Evolutionary conservation across 2,888 invertebrate genomes (phyloP), one percentile per base, ranked within the genome.

Genomic region (Ectobius pallidus): DNA sequence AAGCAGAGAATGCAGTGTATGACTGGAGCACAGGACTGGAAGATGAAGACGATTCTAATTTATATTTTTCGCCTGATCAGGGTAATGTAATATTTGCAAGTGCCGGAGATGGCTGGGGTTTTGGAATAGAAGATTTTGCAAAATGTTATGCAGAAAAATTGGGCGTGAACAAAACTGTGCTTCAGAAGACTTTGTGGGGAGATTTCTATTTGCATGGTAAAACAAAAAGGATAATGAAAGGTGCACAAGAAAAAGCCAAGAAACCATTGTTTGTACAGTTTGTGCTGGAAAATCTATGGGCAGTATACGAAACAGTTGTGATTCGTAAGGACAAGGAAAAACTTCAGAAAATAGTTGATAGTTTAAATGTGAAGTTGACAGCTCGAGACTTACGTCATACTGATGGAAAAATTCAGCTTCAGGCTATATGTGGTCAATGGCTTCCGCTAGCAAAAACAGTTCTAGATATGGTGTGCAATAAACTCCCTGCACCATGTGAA

Each of bases 51-150:
- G 95, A 96, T 81, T 94, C 96, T 0, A 86, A 89, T 71, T 84
- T 96, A n/a, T 97, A 95, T 82, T 99, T 99, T 82, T 91, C 93
- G 0, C 99, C 99, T 0, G 93, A 93, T 77, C 89, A 89, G 78
- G 97, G 97, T 18, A 99, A 99, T 87, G 98, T 99, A 0, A 88
- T 99, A 4, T 99, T 99, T 85, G 93, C 95, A 1, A 96, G 97
- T 81, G 98, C 99, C 18, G 87, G 93, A 11, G 97, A 99, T 84
- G 97, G 98, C 7, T 99, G 99, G 97, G 94, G 91, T 9, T 92
- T 94, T 78, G 82, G 92, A 14, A 86, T 93, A 1, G 86, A 87
- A 34, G 92, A 95, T 79, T 98, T 98, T 86, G 94, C 95, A 0
- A 87, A 87, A 86, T 42, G 95, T 46, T 94, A 91, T 80, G 87